Evolutionary conservation across 2,113 vertebrate species (phyloP), one percentile per base, ranked within the genome.

Genomic region (Spizaetus ornatus): DNA sequence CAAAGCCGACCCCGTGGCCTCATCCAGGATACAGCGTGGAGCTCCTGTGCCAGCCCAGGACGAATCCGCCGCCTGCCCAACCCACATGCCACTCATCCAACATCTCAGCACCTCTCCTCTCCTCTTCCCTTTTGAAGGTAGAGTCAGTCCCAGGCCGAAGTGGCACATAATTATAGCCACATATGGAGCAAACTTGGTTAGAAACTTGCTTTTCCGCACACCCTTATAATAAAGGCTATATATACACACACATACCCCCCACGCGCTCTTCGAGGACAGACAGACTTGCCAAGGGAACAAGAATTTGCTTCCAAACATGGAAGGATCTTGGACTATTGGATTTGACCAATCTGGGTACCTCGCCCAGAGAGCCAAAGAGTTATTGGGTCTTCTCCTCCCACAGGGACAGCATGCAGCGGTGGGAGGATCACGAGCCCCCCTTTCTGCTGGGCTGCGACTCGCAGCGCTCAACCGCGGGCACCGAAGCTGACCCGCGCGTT

Each of bases 271-370:
- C 34, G 22, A 97, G 94, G 93, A 95, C 93, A 93, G 91, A 95
- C 93, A 95, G 93, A 95, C 42, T 95, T 95, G 96, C 95, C 96
- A 94, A 95, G 85, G 77, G 86, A 91, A 82, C 95, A 92, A 76
- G 88, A 91, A 97, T 89, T 92, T 96, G 96, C 83, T 95, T 96
- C 94, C 83, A 92, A 97, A 94, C 92, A 97, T 85, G 92, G 93
- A 95, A 96, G 90, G 88, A 94, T 96, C 94, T 97, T 91, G 96
- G 90, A 96, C 88, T 78, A 92, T 93, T 93, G 96, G 80, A 79
- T 96, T 96, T 92, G 92, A 93, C 95, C 93, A 94, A 96, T 95
- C 88, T 95, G 93, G 88, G 81, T 94, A 91, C 89, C 89, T 74
- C 18, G 2, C 67, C 96, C 40, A 63, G 67, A 90, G 71, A 76